phyloP scores from a whole-genome alignment of 2,113 vertebrate species.

The Martes martes region DNA sequence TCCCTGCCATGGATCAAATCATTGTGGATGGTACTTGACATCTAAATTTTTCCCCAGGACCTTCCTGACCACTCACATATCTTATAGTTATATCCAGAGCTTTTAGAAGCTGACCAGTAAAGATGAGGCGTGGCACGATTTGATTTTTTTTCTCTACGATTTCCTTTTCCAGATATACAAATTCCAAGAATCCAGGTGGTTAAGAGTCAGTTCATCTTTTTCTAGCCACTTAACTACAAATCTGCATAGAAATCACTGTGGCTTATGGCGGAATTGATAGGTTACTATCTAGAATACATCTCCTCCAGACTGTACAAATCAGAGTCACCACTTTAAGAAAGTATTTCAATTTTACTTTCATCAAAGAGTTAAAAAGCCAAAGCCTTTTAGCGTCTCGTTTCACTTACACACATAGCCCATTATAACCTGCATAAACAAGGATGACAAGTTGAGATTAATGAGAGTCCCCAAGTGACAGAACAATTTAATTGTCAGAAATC shows the following conservation, averaged over 20 bases:
- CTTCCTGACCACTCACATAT: not conserved
- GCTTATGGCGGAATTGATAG: not conserved
- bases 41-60: not conserved
- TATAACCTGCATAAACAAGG: constrained; percentile 95
- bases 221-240: constrained; percentile 13
- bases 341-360: constrained; percentile 80
- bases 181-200: not conserved
- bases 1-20: not conserved
- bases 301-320: constrained; percentile 53
- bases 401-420: constrained; percentile 86
- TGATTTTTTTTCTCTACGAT: constrained; percentile 26
- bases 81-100: not conserved
- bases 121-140: not conserved
- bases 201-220: not conserved
- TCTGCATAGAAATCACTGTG: not conserved
- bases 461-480: constrained; percentile 93
- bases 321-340: constrained; percentile 65
- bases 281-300: constrained; percentile 36
- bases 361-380: constrained; percentile 86
- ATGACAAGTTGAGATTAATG: constrained; percentile 99
- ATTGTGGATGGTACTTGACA: not conserved
- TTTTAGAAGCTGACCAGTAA: not conserved
- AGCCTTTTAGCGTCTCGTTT: constrained; percentile 85
- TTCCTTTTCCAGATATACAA: not conserved
- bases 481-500: constrained; percentile 98